These are phyloP conservation scores for Lycophotia porphyrea DNA, from an alignment of 2,888 invertebrate species.

Conservation along the genomic window DNA sequence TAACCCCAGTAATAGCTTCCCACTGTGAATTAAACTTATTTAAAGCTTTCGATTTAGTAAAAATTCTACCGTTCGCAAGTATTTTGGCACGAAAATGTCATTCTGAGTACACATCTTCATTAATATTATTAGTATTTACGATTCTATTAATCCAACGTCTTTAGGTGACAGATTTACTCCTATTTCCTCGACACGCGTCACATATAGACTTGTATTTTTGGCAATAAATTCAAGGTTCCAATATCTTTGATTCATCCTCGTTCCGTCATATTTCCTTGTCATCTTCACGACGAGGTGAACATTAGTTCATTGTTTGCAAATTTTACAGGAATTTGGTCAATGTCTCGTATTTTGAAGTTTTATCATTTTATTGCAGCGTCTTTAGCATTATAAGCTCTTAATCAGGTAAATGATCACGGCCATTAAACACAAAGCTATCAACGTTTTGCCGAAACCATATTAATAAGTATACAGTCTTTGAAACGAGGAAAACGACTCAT, in stretches of 20 bases:
- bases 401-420: constrained; percentile 50
- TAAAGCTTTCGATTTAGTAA: not conserved
- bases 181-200: constrained; percentile 44
- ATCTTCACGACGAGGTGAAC: constrained; percentile 50
- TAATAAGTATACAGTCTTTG: constrained; percentile 14
- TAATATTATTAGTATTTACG: constrained; percentile 23
- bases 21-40: not conserved
- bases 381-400: constrained; percentile 54
- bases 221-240: constrained; percentile 63
- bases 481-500: constrained; percentile 40
- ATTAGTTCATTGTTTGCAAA: constrained; percentile 66
- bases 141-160: constrained; percentile 25
- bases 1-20: not conserved
- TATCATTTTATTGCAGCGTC: constrained; percentile 42
- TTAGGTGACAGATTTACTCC: constrained; percentile 12
- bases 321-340: constrained; percentile 56
- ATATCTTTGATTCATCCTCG: constrained; percentile 58
- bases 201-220: constrained; percentile 51
- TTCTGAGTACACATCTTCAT: constrained; percentile 16
- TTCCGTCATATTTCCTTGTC: constrained; percentile 60
- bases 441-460: constrained; percentile 41
- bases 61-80: constrained; percentile 10
- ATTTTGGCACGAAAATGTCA: constrained; percentile 31
- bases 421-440: constrained; percentile 48
- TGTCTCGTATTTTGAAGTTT: constrained; percentile 51